Conservation (phyloP, 1,140 invertebrate genomes). For the Saxidomus purpurata region DNA sequence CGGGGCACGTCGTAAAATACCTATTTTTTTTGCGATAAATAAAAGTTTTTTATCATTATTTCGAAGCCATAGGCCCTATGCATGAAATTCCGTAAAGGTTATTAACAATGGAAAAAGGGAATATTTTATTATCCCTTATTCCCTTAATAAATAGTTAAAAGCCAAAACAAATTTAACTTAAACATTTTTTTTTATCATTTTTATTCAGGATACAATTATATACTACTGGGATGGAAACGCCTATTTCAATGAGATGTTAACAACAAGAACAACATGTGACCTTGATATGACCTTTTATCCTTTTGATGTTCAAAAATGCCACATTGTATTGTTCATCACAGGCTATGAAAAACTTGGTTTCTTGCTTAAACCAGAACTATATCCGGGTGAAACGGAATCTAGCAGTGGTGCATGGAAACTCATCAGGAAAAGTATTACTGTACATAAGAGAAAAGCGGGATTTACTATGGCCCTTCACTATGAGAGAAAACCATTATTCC, state of each 20-base stretch:
- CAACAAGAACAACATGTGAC: slow-evolving; percentile 64
- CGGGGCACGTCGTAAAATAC: too few species aligned
- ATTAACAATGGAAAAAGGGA: too few species aligned
- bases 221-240: not conserved
- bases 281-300: slow-evolving; percentile 70
- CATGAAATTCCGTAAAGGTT: too few species aligned
- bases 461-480: not conserved
- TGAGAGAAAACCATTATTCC: slow-evolving; percentile 25
- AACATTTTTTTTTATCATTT: too few species aligned
- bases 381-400: not conserved
- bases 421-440: not conserved
- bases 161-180: too few species aligned
- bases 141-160: too few species aligned
- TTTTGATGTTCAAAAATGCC: slow-evolving; percentile 22
- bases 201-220: not conserved
- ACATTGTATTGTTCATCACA: not conserved
- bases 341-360: not conserved
- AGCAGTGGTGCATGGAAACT: not conserved
- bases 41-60: too few species aligned
- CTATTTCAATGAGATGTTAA: not conserved
- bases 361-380: not conserved
- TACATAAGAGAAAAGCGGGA: not conserved
- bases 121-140: too few species aligned
- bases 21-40: too few species aligned
- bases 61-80: too few species aligned